Conservation (phyloP, 2,113 vertebrate genomes). For the Phylloscopus trochilus region DNA sequence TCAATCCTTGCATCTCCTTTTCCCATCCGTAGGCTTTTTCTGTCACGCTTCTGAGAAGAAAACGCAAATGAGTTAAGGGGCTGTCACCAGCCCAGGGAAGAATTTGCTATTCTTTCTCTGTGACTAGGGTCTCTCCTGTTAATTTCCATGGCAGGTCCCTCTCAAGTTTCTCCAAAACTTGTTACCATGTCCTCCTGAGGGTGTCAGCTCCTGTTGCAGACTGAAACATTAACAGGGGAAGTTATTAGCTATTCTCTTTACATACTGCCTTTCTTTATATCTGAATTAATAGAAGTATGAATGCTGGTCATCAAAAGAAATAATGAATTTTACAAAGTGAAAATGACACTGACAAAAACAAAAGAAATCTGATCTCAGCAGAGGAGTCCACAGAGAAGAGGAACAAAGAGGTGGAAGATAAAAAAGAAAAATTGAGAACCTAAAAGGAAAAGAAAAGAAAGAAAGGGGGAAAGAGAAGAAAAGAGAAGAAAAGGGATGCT, state of each 20-base stretch:
- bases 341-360: constrained; percentile 69
- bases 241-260: constrained; percentile 66
- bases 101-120: constrained; percentile 8
- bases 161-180: constrained; percentile 37
- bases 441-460: neutral
- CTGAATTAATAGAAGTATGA: constrained; percentile 68
- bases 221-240: constrained; percentile 42
- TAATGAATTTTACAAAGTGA: constrained; percentile 65
- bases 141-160: constrained; percentile 17
- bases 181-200: constrained; percentile 17
- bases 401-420: constrained; percentile 56
- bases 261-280: constrained; percentile 48
- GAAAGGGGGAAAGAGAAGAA: neutral
- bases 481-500: neutral
- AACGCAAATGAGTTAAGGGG: constrained; percentile 32
- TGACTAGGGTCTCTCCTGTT: neutral
- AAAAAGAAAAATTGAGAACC: constrained; percentile 15
- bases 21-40: neutral
- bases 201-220: neutral
- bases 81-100: neutral
- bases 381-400: constrained; percentile 58
- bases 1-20: neutral
- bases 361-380: constrained; percentile 60
- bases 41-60: neutral
- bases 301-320: constrained; percentile 65